phyloP scores from a whole-genome alignment of 2,113 vertebrate species.

The Vidua macroura region DNA sequence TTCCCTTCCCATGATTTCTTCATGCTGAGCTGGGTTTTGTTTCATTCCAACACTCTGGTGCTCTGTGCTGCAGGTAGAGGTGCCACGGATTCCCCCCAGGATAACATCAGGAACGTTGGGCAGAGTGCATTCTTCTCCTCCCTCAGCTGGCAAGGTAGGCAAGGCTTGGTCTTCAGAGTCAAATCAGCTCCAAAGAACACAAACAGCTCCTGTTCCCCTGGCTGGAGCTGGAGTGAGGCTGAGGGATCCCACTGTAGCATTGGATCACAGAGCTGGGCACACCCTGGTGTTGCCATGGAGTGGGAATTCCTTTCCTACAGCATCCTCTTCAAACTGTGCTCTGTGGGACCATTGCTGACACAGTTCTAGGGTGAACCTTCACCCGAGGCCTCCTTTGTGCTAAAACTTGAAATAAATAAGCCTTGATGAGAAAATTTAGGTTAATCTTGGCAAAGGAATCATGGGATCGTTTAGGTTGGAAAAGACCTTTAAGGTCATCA shows the following conservation, averaged over 20 bases:
- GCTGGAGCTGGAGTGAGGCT: neutral
- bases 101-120: slow-evolving; percentile 74
- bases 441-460: neutral
- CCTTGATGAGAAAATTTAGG: neutral
- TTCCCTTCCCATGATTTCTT: neutral
- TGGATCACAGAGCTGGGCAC: neutral
- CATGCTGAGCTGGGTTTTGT: neutral
- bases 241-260: neutral
- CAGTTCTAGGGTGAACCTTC: neutral
- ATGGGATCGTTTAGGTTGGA: neutral
- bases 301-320: neutral
- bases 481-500: neutral
- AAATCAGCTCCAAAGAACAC: neutral
- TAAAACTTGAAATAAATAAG: neutral
- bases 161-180: neutral
- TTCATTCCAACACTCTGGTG: neutral
- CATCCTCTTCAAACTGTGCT: neutral
- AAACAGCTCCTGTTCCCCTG: neutral
- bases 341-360: neutral
- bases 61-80: slow-evolving; percentile 73
- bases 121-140: slow-evolving; percentile 82
- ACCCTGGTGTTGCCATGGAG: neutral
- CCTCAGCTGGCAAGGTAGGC: slow-evolving; percentile 82
- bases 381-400: neutral
- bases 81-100: slow-evolving; percentile 67